Percentiles rank a stretch among this genome's conserved stretches.
phyloP scores from a whole-genome alignment of 1,140 invertebrate species.

The Copidosoma floridanum region DNA sequence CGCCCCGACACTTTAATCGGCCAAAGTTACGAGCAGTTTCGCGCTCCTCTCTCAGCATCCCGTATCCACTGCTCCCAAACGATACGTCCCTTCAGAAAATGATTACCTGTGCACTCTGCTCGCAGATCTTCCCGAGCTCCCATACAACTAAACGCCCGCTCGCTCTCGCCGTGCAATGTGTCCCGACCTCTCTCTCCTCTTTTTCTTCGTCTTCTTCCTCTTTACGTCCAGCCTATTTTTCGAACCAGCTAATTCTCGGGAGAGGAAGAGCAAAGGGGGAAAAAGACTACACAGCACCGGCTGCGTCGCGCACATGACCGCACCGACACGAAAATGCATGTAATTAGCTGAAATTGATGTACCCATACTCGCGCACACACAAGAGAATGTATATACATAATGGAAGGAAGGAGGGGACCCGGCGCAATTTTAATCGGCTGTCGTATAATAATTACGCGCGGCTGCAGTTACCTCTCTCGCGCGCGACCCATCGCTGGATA shows the following conservation, averaged over 20 bases:
- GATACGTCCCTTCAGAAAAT: conserved; percentile 36
- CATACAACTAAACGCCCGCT: neutral
- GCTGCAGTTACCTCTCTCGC: conserved; percentile 34
- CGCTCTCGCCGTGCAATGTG: conserved; percentile 30
- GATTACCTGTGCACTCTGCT: conserved; percentile 32
- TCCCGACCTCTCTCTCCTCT: too few relatives aligned
- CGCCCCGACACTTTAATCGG: conserved; percentile 22
- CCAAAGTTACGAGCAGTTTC: conserved; percentile 34
- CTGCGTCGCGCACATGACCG: conserved; percentile 22
- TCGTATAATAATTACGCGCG: conserved; percentile 55
- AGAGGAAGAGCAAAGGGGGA: too few relatives aligned
- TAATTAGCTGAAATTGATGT: conserved; percentile 56
- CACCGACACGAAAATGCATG: conserved; percentile 55
- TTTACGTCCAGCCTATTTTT: too few relatives aligned
- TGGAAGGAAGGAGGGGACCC: neutral
- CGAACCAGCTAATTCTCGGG: too few relatives aligned
- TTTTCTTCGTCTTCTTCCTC: too few relatives aligned
- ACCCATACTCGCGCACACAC: neutral
- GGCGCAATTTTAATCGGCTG: conserved; percentile 55
- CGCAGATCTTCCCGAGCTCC: neutral
- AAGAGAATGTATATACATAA: too few relatives aligned
- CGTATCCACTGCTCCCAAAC: conserved; percentile 2
- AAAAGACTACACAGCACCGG: too few relatives aligned
- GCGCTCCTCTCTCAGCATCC: conserved; percentile 19
- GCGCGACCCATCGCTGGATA: conserved; percentile 50